A percentile compares a stretch with the other conserved stretches of the same genome.
phyloP scores from a whole-genome alignment of 2,113 vertebrate species.

The Cyphomyrus discorhynchus region DNA sequence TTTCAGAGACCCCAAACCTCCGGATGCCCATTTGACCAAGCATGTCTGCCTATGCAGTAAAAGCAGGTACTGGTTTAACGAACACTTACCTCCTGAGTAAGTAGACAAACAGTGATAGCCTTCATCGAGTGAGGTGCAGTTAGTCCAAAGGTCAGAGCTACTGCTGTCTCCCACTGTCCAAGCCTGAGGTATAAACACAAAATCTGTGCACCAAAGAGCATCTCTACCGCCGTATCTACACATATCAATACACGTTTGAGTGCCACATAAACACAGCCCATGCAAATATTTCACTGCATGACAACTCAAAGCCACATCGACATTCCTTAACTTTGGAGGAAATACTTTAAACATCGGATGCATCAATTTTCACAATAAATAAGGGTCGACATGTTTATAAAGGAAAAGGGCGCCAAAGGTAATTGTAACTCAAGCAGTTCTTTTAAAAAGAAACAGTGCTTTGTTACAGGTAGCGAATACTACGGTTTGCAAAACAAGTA shows the following conservation, averaged over 20 bases:
- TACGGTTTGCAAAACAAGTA: not conserved
- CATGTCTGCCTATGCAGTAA: not conserved
- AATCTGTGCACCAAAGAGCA: not conserved
- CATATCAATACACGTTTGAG: not conserved
- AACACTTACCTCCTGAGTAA: not conserved
- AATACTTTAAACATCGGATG: not conserved
- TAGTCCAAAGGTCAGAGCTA: not conserved
- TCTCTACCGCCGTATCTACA: not conserved
- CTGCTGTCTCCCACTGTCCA: not conserved
- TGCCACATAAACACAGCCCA: not conserved
- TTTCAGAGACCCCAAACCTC: not conserved
- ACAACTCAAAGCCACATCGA: not conserved
- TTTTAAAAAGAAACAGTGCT: not conserved
- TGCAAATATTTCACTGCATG: not conserved
- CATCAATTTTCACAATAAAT: not conserved
- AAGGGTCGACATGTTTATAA: not conserved
- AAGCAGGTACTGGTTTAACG: not conserved
- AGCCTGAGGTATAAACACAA: not conserved
- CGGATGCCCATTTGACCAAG: not conserved
- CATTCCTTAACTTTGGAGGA: not conserved
- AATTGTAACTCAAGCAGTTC: not conserved
- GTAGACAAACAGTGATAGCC: not conserved
- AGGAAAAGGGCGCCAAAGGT: not conserved
- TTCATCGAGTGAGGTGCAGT: not conserved
- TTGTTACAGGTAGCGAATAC: not conserved